Evolutionary conservation across 2,797 vertebrate species (phyloP).

Genomic region (Molossus alvarezi): DNA sequence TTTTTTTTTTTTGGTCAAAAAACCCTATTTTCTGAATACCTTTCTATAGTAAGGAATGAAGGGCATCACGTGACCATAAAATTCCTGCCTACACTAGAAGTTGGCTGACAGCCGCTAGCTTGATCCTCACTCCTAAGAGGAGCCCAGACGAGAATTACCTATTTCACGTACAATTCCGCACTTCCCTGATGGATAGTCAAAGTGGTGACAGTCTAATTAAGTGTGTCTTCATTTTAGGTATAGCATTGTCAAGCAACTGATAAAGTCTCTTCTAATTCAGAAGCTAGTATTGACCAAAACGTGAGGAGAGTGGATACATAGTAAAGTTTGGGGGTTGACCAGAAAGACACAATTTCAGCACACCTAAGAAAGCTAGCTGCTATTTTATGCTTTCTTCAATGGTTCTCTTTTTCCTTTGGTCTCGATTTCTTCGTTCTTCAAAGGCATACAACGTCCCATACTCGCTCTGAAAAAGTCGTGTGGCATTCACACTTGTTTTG

Average conservation of each 20-base stretch:
- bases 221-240: conserved; percentile 82
- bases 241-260: conserved; percentile 77
- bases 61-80: background rate
- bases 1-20: conserved; percentile 60
- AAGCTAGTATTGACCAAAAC: conserved; percentile 87
- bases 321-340: conserved; percentile 78
- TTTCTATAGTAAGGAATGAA: conserved; percentile 79
- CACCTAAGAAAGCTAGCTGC: conserved; percentile 85
- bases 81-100: conserved; percentile 38
- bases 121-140: conserved; percentile 79
- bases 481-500: conserved; percentile 87
- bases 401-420: conserved; percentile 73
- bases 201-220: conserved; percentile 80
- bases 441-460: conserved; percentile 78
- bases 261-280: conserved; percentile 81
- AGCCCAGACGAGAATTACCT: conserved; percentile 51
- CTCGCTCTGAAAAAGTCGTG: conserved; percentile 82
- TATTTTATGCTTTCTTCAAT: conserved; percentile 86
- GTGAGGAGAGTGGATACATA: conserved; percentile 73
- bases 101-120: conserved; percentile 79
- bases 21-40: conserved; percentile 85
- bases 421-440: conserved; percentile 71
- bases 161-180: conserved; percentile 76
- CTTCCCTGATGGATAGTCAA: conserved; percentile 79
- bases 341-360: conserved; percentile 78